Percentiles rank a stretch among this genome's conserved stretches.
These are phyloP conservation scores for Tympanuchus pallidicinctus DNA, from an alignment of 2,113 vertebrate species.

Conservation along the genomic window DNA sequence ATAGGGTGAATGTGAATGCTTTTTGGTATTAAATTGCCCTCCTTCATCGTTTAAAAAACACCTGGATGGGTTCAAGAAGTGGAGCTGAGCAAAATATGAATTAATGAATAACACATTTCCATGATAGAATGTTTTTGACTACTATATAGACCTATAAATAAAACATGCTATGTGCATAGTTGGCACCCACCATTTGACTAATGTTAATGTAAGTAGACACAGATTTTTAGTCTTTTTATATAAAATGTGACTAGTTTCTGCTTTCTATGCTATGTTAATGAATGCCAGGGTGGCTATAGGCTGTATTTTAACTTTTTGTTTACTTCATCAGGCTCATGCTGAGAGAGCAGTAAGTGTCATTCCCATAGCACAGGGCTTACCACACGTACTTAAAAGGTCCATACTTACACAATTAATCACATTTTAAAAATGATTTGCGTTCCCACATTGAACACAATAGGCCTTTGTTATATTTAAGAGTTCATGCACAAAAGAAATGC, in stretches of 20 bases:
- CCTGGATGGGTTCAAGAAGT: slow-evolving; percentile 74
- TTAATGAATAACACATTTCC: slow-evolving; percentile 81
- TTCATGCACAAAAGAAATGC: slow-evolving; percentile 43
- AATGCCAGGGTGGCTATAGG: slow-evolving; percentile 69
- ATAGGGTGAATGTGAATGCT: slow-evolving; percentile 33
- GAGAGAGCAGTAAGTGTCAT: slow-evolving; percentile 67
- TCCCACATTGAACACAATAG: slow-evolving; percentile 75
- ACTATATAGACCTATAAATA: slow-evolving; percentile 77
- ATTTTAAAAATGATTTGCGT: slow-evolving; percentile 71
- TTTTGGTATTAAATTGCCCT: slow-evolving; percentile 67
- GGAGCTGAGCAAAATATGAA: slow-evolving; percentile 75
- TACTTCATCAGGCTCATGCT: slow-evolving; percentile 60
- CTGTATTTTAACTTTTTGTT: slow-evolving; percentile 78
- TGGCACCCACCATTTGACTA: slow-evolving; percentile 68
- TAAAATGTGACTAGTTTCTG: slow-evolving; percentile 74
- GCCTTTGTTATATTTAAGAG: slow-evolving; percentile 74
- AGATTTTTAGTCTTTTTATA: slow-evolving; percentile 78
- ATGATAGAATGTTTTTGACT: slow-evolving; percentile 69
- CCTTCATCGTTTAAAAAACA: slow-evolving; percentile 65
- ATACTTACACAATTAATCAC: slow-evolving; percentile 72
- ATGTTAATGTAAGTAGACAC: slow-evolving; percentile 74
- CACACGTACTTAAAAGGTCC: slow-evolving; percentile 61
- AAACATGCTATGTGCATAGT: slow-evolving; percentile 60
- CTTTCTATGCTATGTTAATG: slow-evolving; percentile 76
- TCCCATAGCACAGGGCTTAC: slow-evolving; percentile 61